Evolutionary conservation across 2,797 vertebrate species (phyloP).

Genomic region (Tinamus major): DNA sequence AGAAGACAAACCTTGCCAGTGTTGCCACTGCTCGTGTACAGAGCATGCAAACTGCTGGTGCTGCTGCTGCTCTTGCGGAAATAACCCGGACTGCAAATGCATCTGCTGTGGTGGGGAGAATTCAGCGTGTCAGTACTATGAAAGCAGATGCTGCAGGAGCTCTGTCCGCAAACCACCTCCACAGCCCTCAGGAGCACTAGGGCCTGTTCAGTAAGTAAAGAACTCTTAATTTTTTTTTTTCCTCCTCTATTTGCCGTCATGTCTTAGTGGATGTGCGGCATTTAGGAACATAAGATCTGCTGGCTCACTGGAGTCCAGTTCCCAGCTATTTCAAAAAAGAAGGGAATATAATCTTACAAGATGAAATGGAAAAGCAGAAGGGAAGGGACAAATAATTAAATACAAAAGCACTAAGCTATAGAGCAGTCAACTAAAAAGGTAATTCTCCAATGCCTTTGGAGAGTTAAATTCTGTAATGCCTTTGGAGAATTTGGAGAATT

Average conservation of each 20-base stretch:
- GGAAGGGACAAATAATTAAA: background rate
- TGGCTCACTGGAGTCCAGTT: background rate
- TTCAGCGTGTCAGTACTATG: conserved; percentile 50
- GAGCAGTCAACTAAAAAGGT: background rate
- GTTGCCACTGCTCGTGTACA: conserved; percentile 65
- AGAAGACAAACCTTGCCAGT: conserved; percentile 63
- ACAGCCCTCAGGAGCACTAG: background rate
- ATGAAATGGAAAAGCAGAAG: background rate
- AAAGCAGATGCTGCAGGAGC: conserved; percentile 63
- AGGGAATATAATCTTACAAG: background rate
- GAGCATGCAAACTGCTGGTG: conserved; percentile 72
- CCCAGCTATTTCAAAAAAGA: background rate
- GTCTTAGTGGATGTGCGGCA: background rate
- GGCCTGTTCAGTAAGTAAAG: conserved; percentile 2
- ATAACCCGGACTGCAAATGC: conserved; percentile 69
- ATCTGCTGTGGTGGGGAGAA: conserved; percentile 46
- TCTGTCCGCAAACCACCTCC: background rate
- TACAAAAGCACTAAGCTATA: background rate
- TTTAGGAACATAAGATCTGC: background rate
- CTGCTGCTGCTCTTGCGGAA: conserved; percentile 76
- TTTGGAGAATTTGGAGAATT: too few relatives aligned
- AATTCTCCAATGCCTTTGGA: background rate
- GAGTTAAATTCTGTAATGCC: background rate
- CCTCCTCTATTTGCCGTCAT: background rate
- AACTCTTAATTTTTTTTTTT: background rate